Base-by-base conservation (phyloP, 2,888 invertebrate genomes). In the Rhynchonema sp. region DNA sequence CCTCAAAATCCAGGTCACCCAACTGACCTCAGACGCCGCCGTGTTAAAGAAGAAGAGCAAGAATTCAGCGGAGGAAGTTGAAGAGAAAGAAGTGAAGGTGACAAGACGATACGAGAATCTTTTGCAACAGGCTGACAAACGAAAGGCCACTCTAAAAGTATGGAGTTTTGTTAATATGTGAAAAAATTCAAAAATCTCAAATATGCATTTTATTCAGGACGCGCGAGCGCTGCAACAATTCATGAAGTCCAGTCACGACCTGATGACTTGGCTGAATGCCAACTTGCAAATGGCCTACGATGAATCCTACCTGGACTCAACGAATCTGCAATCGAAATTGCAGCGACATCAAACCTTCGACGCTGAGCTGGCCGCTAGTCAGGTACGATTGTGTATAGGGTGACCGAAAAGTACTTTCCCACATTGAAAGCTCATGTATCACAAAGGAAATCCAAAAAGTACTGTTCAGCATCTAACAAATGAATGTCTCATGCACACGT, bases 341-440 rank as follows among this genome's bases (percentile, higher is more conserved):
- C 91, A 94, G 74, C 89, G 90, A 73, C 96, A 98, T 71, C 82
- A 85, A 0, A 90, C 91, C 0, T 96, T 96, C 73, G 92, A 96
- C 72, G 86, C 91, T 0, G 96, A 98, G 74, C 77, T 98, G 30
- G 80, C 83, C 13, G 89, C 91, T 26, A 94, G 91, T 74, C 83
- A 87, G 66, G 84, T 2, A 57, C 60, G 2, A 9, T 3, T 49
- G 38, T 9, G 91, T 52, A 83, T n/a, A n/a, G n/a, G n/a, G n/a
- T n/a, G n/a, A n/a, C n/a, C n/a, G n/a, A n/a, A n/a, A n/a, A n/a
- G n/a, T n/a, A n/a, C n/a, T n/a, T n/a, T n/a, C n/a, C n/a, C n/a
- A n/a, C n/a, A n/a, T n/a, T n/a, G n/a, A n/a, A n/a, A n/a, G n/a
- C n/a, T n/a, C n/a, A n/a, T n/a, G n/a, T n/a, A n/a, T n/a, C n/a